phyloP scores from a whole-genome alignment of 1,140 invertebrate genomes.

The Philotrypesis tridentata region DNA sequence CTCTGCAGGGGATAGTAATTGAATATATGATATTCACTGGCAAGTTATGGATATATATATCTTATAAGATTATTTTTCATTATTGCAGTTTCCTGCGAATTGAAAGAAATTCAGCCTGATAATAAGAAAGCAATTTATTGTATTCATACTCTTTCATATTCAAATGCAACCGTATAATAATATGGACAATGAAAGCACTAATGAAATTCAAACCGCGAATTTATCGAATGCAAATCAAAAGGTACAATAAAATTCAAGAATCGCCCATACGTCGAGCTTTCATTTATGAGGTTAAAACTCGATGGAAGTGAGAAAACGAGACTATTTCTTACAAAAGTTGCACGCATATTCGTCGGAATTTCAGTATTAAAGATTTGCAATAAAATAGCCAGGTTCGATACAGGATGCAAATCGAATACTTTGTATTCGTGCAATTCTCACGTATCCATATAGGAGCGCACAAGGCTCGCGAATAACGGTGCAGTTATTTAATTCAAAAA shows the following conservation, averaged over 20 bases:
- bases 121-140: too few relatives aligned
- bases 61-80: too few relatives aligned
- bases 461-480: not conserved
- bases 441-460: not conserved
- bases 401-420: not conserved
- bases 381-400: not conserved
- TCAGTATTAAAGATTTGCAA: not conserved
- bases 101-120: too few relatives aligned
- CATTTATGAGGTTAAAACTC: not conserved
- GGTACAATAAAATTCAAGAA: not conserved
- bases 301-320: not conserved
- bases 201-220: not conserved
- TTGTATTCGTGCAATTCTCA: not conserved
- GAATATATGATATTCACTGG: too few relatives aligned
- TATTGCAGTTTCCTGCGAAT: too few relatives aligned
- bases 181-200: not conserved
- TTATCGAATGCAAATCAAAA: not conserved
- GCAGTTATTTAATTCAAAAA: conserved; percentile 8
- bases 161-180: not conserved
- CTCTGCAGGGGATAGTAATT: too few relatives aligned
- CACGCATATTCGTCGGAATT: not conserved
- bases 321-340: too few relatives aligned
- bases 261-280: not conserved
- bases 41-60: too few relatives aligned
- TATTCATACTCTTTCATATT: not conserved